Evolutionary conservation across 2,113 vertebrate species (phyloP).

Genomic region (Rhynchopsitta pachyrhyncha): DNA sequence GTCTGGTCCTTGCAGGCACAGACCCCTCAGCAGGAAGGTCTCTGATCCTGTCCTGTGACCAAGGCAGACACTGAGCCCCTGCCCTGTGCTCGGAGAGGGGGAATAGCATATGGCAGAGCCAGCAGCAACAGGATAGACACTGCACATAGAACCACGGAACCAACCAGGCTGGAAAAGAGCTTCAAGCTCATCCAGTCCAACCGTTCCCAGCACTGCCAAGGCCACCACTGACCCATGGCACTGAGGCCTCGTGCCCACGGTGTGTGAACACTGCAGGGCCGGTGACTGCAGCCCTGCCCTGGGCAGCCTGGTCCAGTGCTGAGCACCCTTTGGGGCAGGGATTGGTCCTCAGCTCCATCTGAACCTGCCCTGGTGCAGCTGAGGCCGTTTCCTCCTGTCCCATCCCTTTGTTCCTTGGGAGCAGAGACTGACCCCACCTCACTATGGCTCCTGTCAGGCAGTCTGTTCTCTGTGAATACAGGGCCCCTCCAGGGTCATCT

Average conservation of each 20-base stretch:
- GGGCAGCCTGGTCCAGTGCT: too few relatives aligned
- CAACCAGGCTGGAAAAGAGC: background rate
- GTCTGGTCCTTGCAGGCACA: too few relatives aligned
- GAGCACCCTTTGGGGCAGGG: too few relatives aligned
- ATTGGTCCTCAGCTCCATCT: background rate
- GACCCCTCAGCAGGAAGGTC: background rate
- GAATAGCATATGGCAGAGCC: background rate
- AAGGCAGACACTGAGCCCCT: background rate
- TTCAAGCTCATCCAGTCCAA: too few relatives aligned
- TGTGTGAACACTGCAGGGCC: too few relatives aligned
- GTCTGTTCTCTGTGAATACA: background rate
- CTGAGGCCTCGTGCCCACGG: too few relatives aligned
- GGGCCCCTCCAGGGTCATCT: too few relatives aligned
- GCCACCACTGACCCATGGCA: too few relatives aligned
- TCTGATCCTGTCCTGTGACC: fast-evolving
- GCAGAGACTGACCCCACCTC: background rate
- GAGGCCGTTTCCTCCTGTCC: background rate
- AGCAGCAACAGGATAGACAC: background rate
- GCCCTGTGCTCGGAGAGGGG: background rate
- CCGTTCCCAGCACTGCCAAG: too few relatives aligned
- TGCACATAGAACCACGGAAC: background rate
- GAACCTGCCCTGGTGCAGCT: background rate
- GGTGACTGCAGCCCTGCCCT: too few relatives aligned
- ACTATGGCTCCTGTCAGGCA: background rate
- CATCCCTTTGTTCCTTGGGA: background rate